A percentile compares a stretch with the other conserved stretches of the same genome.
Conservation (phyloP, 2,797 vertebrate species). For the Betta splendens region DNA sequence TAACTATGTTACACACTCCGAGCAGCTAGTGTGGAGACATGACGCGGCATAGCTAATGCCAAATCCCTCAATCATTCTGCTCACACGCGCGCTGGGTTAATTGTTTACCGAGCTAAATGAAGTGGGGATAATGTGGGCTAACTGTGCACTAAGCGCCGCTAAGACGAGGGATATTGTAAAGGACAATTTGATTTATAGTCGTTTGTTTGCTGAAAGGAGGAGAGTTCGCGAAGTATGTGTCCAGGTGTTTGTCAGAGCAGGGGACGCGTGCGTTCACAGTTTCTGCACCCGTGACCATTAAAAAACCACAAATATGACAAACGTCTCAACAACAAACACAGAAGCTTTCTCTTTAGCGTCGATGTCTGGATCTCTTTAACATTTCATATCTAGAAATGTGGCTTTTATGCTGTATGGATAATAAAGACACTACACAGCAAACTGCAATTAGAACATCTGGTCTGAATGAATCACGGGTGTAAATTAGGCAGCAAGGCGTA, state of each 20-base stretch:
- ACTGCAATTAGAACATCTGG: no score
- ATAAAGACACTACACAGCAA: no score
- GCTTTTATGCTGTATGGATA: no score
- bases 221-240: constrained; percentile 45
- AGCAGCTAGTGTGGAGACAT: constrained; percentile 59
- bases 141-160: constrained; percentile 61
- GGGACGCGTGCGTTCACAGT: constrained; percentile 10
- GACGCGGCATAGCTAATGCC: constrained; percentile 66
- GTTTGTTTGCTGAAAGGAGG: constrained; percentile 47
- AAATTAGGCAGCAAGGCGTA: no score
- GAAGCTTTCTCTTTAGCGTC: no score
- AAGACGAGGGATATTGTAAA: constrained; percentile 62
- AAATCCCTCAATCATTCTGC: constrained; percentile 68
- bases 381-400: no score
- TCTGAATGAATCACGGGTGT: background rate
- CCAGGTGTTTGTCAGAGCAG: constrained; percentile 40
- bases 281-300: no score
- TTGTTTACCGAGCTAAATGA: constrained; percentile 76
- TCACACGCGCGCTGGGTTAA: constrained; percentile 66
- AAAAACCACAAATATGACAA: background rate
- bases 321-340: no score
- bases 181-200: constrained; percentile 64
- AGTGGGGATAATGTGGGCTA: constrained; percentile 74
- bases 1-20: constrained; percentile 72
- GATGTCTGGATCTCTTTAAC: no score